These are phyloP conservation scores for Strix uralensis DNA, from an alignment of 2,113 vertebrate species.

Conservation along the genomic window DNA sequence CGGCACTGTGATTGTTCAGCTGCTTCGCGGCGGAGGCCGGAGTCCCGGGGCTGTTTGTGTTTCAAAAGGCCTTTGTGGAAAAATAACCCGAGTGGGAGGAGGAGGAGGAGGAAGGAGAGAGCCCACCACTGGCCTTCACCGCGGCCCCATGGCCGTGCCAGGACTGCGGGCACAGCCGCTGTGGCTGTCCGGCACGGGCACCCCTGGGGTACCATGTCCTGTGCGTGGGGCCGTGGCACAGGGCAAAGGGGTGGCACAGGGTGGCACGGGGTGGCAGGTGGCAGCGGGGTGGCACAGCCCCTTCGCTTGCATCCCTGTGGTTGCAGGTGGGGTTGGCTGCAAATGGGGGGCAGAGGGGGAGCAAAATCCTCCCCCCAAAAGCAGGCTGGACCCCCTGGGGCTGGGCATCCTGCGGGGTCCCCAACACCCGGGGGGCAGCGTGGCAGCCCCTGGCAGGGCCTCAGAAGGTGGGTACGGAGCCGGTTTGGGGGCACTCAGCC, in stretches of 20 bases:
- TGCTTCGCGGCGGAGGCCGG: conserved; percentile 53
- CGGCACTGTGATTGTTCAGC: conserved; percentile 62
- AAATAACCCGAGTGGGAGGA: conserved; percentile 46
- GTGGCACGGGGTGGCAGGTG: neutral
- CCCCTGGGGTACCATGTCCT: neutral
- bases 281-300: accelerated
- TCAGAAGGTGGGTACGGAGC: neutral
- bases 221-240: accelerated
- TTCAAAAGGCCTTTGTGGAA: conserved; percentile 67
- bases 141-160: neutral
- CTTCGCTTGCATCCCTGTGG: neutral
- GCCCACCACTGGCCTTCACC: neutral
- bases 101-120: neutral
- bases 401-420: accelerated
- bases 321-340: neutral
- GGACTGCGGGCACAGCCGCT: neutral
- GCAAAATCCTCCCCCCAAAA: neutral
- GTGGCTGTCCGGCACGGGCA: neutral
- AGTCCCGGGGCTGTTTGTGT: conserved; percentile 60
- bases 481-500: accelerated
- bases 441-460: neutral
- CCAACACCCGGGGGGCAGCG: accelerated
- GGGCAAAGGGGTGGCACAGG: neutral
- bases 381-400: neutral
- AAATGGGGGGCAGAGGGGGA: neutral